These are phyloP conservation scores for Heterodera schachtii DNA, from an alignment of 1,140 invertebrate genomes.

Conservation along the genomic window DNA sequence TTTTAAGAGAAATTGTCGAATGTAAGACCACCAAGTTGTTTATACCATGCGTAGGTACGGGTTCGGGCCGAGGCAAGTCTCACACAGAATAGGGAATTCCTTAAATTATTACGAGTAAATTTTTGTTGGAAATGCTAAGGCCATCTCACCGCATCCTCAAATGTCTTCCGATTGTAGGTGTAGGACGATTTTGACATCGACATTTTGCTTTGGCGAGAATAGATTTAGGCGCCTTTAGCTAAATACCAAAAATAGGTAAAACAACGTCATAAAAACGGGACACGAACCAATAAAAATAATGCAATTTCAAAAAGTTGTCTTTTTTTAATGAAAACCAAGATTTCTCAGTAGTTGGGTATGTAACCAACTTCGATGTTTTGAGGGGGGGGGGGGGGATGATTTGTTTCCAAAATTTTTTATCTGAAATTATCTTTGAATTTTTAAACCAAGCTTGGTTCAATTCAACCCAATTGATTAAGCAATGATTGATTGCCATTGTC, in stretches of 20 bases:
- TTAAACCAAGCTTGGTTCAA: too few species aligned
- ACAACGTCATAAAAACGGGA: not conserved
- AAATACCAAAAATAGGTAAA: not conserved
- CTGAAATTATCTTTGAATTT: too few species aligned
- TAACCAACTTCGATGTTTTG: too few species aligned
- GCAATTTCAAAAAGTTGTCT: too few species aligned
- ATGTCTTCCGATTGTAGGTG: conserved; percentile 53
- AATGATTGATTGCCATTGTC: conserved; percentile 54
- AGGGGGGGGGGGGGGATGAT: too few species aligned
- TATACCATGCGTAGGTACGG: conserved; percentile 94
- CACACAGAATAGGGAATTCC: conserved; percentile 97
- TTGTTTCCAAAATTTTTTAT: too few species aligned
- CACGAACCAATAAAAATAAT: too few species aligned
- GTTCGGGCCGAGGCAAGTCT: conserved; percentile 98
- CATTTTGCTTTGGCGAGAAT: conserved; percentile 22
- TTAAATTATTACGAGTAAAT: conserved; percentile 67
- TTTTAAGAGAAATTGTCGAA: not conserved
- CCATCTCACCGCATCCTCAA: conserved; percentile 47
- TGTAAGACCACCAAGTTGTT: too few species aligned
- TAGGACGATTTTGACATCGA: conserved; percentile 51
- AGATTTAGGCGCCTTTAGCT: not conserved
- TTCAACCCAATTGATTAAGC: not conserved
- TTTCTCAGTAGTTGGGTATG: too few species aligned
- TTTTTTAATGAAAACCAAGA: too few species aligned
- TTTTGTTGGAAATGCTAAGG: not conserved